Percentiles rank a stretch among this genome's conserved stretches.
Evolutionary conservation across 1,140 invertebrate genomes (phyloP).

Genomic region (Cyclargus thomasi): DNA sequence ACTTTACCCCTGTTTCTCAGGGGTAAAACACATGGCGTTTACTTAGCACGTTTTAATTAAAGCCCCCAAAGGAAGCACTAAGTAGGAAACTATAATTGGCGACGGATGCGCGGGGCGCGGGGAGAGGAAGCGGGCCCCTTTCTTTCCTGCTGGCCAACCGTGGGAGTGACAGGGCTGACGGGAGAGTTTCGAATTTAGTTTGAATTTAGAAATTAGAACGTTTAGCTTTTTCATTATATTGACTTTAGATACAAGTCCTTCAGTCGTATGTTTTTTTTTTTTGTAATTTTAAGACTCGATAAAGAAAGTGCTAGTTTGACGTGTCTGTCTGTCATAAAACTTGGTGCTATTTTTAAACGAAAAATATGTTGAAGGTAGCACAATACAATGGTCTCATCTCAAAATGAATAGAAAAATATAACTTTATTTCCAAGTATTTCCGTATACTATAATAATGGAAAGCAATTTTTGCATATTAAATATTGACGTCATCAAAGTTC

Average conservation of each 20-base stretch:
- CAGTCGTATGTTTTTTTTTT: too few species aligned
- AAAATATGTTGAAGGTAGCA: too few species aligned
- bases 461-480: not conserved
- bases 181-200: conserved; percentile 25
- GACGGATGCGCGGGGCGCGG: conserved; percentile 47
- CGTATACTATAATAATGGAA: not conserved
- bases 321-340: too few species aligned
- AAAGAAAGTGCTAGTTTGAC: too few species aligned
- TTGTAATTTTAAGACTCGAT: too few species aligned
- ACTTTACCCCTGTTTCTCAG: too few species aligned
- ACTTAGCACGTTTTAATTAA: conserved; percentile 33
- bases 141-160: conserved; percentile 49
- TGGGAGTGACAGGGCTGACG: conserved; percentile 37
- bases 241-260: too few species aligned
- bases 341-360: too few species aligned
- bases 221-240: not conserved
- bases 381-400: too few species aligned
- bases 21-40: not conserved
- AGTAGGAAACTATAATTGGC: conserved; percentile 68
- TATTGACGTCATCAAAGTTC: not conserved
- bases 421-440: too few species aligned
- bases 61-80: conserved; percentile 49
- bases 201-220: conserved; percentile 23
- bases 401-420: too few species aligned
- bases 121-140: conserved; percentile 60